Evolutionary conservation across 1,140 invertebrate genomes (phyloP).

Genomic region (Ips nitidus): DNA sequence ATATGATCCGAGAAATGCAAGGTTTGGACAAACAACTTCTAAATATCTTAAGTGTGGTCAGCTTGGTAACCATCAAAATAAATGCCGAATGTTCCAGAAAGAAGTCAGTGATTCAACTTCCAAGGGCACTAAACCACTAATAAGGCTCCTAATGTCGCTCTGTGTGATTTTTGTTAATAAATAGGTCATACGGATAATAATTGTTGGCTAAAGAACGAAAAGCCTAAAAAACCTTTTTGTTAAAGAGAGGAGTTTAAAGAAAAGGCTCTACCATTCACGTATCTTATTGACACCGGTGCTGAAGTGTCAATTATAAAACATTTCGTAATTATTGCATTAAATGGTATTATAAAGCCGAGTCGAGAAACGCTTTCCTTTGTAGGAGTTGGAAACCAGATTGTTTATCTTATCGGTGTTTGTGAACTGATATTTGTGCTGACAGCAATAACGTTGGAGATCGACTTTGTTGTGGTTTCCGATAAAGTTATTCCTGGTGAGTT

Average conservation of each 20-base stretch:
- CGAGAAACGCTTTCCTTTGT: not conserved
- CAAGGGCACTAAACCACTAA: no score
- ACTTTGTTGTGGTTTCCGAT: slow-evolving; percentile 15
- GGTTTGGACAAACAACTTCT: slow-evolving; percentile 1
- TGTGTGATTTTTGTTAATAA: slow-evolving; percentile 7
- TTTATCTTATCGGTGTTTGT: slow-evolving; percentile 21
- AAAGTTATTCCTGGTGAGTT: slow-evolving; percentile 9
- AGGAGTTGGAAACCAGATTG: slow-evolving; percentile 17
- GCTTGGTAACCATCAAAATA: slow-evolving; percentile 5
- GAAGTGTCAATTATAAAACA: slow-evolving; percentile 22
- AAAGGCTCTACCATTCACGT: slow-evolving; percentile 6
- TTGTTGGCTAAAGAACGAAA: slow-evolving; percentile 25
- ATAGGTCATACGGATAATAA: slow-evolving; percentile 8
- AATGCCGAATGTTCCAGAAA: not conserved
- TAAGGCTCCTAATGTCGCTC: not conserved
- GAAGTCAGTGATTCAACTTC: no score
- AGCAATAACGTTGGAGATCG: slow-evolving; percentile 1
- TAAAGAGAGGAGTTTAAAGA: no score
- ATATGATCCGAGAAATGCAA: slow-evolving; percentile 1
- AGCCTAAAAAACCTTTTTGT: slow-evolving; percentile 4
- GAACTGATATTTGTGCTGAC: not conserved
- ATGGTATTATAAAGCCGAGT: slow-evolving; percentile 7
- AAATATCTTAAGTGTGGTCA: not conserved
- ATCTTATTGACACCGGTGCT: slow-evolving; percentile 18
- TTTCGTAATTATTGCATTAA: not conserved